These are phyloP conservation scores for Conus canariensis DNA, from an alignment of 2,888 invertebrate species.

Conservation along the genomic window DNA sequence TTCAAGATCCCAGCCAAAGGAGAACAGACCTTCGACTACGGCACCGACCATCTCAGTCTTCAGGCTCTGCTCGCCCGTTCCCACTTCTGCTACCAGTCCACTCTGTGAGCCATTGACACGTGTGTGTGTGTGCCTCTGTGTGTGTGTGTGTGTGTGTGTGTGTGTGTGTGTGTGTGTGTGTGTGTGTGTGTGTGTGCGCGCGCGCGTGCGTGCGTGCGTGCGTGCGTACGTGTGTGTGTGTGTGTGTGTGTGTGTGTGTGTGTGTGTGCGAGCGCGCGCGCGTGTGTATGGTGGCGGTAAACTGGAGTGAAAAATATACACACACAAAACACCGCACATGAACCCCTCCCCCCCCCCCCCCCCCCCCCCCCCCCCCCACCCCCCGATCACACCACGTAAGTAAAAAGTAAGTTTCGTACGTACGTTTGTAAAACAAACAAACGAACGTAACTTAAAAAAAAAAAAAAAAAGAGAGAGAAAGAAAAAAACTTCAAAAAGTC, in stretches of 20 bases:
- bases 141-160: constrained; percentile 11
- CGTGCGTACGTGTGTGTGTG: neutral
- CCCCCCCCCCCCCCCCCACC: too few species aligned
- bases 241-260: neutral
- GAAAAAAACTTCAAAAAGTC: too few species aligned
- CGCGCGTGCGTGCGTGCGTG: neutral
- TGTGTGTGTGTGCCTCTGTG: neutral
- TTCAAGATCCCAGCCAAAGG: neutral
- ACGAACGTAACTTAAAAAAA: too few species aligned
- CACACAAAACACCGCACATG: too few species aligned
- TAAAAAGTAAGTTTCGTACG: too few species aligned
- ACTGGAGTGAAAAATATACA: too few species aligned
- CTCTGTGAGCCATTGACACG: neutral
- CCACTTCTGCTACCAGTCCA: constrained; percentile 32
- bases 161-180: neutral
- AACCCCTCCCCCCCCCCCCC: too few species aligned
- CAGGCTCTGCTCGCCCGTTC: neutral
- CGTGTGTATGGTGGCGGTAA: too few species aligned
- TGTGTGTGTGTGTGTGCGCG: neutral
- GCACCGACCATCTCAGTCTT: neutral
- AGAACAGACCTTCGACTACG: neutral
- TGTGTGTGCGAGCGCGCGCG: neutral
- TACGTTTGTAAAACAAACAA: too few species aligned
- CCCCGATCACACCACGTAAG: too few species aligned
- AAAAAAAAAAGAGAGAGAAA: too few species aligned